phyloP scores from a whole-genome alignment of 2,888 invertebrate genomes.

The Caenorhabditis wallacei region DNA sequence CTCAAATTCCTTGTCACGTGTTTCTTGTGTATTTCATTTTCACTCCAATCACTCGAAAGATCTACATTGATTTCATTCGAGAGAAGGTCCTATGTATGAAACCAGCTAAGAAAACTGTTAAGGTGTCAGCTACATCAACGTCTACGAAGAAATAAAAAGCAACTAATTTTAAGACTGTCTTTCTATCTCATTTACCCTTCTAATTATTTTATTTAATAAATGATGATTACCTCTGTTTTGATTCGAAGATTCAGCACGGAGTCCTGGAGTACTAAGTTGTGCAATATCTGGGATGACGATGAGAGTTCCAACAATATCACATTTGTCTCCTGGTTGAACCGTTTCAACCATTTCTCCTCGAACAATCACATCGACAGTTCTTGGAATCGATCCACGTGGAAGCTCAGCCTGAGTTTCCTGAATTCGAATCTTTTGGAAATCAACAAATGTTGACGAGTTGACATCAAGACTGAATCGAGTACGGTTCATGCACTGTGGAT shows the following conservation, averaged over 20 bases:
- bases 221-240: constrained; percentile 53
- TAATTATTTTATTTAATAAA: neutral
- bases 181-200: neutral
- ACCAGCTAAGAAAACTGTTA: constrained; percentile 31
- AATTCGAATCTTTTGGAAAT: constrained; percentile 97
- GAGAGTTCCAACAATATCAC: constrained; percentile 95
- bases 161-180: neutral
- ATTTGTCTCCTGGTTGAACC: constrained; percentile 93
- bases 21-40: constrained; percentile 52
- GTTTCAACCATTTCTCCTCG: constrained; percentile 96
- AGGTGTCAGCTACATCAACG: constrained; percentile 27
- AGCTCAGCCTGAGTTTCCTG: constrained; percentile 98
- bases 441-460: constrained; percentile 95
- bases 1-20: constrained; percentile 50
- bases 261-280: constrained; percentile 90
- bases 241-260: constrained; percentile 53
- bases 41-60: constrained; percentile 48
- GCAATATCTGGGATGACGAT: constrained; percentile 98
- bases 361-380: constrained; percentile 94
- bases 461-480: constrained; percentile 93
- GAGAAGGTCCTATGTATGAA: constrained; percentile 39
- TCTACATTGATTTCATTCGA: constrained; percentile 39
- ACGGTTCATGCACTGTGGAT: constrained; percentile 95
- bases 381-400: constrained; percentile 96
- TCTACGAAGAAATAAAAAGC: constrained; percentile 24